Percentiles rank a stretch among this genome's conserved stretches.
Evolutionary conservation across 1,140 invertebrate genomes (phyloP).

Genomic region (Pseudomyrmex flavicornis): DNA sequence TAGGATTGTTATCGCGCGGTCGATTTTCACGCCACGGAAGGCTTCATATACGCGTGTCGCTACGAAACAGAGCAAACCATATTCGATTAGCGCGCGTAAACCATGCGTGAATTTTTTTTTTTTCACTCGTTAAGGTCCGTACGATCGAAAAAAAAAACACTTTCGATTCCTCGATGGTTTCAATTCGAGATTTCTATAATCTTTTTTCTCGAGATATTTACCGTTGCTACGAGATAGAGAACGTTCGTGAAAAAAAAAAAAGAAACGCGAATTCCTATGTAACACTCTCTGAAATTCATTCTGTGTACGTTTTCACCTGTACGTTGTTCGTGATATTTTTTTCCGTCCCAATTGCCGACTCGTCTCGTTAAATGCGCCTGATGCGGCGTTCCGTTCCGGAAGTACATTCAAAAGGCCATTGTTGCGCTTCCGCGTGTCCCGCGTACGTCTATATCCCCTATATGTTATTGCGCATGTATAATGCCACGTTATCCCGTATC

Average conservation of each 20-base stretch:
- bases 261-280: background rate
- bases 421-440: slow-evolving; percentile 41
- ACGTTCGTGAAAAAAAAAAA: background rate
- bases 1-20: slow-evolving; percentile 48
- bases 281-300: slow-evolving; percentile 1
- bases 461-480: slow-evolving; percentile 6
- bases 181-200: background rate
- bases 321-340: background rate
- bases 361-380: background rate
- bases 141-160: background rate
- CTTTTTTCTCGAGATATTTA: no score
- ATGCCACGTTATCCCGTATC: slow-evolving; percentile 5
- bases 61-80: slow-evolving; percentile 39
- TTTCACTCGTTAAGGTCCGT: background rate
- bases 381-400: slow-evolving; percentile 33
- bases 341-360: slow-evolving; percentile 33
- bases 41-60: background rate
- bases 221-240: background rate
- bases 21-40: slow-evolving; percentile 25
- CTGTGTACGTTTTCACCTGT: background rate
- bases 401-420: slow-evolving; percentile 51
- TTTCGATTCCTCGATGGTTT: background rate
- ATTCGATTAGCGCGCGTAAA: background rate
- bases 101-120: slow-evolving; percentile 46
- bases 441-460: background rate